These are phyloP conservation scores for Microctonus hyperodae DNA, from an alignment of 2,888 invertebrate genomes.

Conservation along the genomic window DNA sequence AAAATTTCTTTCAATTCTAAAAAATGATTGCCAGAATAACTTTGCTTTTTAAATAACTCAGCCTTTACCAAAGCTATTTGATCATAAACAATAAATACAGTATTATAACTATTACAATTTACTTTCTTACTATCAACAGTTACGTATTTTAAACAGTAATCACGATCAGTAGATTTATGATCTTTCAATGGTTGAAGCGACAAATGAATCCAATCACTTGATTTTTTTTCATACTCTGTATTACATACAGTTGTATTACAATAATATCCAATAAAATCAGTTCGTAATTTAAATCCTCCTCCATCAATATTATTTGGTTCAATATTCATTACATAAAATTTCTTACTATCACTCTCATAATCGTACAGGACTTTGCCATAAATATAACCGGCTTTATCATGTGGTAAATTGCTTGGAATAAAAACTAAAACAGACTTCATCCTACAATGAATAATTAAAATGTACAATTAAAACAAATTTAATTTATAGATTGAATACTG, in stretches of 20 bases:
- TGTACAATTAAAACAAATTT: too few species aligned
- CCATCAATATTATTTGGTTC: slow-evolving; percentile 31
- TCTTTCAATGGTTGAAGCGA: slow-evolving; percentile 24
- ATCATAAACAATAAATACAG: slow-evolving; percentile 55
- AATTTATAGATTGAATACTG: background rate
- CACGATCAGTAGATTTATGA: slow-evolving; percentile 30
- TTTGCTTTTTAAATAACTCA: slow-evolving; percentile 48
- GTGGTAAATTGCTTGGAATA: slow-evolving; percentile 48
- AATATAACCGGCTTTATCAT: slow-evolving; percentile 49
- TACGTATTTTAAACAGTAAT: slow-evolving; percentile 47
- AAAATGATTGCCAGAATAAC: slow-evolving; percentile 51
- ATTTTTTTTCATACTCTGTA: slow-evolving; percentile 40
- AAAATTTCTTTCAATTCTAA: slow-evolving; percentile 52
- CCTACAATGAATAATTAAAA: background rate
- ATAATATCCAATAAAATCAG: slow-evolving; percentile 52
- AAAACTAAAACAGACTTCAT: slow-evolving; percentile 55
- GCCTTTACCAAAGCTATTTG: slow-evolving; percentile 50
- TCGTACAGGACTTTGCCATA: slow-evolving; percentile 51
- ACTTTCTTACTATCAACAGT: slow-evolving; percentile 46
- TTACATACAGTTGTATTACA: slow-evolving; percentile 37
- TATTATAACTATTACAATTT: slow-evolving; percentile 35
- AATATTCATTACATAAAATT: slow-evolving; percentile 52
- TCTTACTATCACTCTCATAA: slow-evolving; percentile 42
- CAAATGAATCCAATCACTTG: slow-evolving; percentile 54
- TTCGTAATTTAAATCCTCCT: slow-evolving; percentile 30